Percentiles rank a stretch among this genome's conserved stretches.
Conservation (phyloP, 2,888 invertebrate genomes). For the Cephalotes varians region DNA sequence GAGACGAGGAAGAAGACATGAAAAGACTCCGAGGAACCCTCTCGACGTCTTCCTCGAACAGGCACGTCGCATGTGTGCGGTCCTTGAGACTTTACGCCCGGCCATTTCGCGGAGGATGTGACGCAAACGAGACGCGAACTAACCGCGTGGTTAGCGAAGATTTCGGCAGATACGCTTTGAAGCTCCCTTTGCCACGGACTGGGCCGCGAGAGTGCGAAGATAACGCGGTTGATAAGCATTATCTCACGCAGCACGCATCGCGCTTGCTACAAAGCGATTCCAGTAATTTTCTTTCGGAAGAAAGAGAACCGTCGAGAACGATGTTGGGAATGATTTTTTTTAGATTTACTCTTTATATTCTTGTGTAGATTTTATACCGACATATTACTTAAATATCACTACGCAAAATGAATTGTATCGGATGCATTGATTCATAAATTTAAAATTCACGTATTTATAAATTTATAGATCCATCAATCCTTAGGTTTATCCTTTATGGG, state of each 20-base stretch:
- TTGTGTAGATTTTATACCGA: neutral
- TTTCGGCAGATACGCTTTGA: constrained; percentile 39
- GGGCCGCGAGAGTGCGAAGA: constrained; percentile 15
- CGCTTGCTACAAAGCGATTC: neutral
- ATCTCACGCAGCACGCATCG: neutral
- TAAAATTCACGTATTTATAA: neutral
- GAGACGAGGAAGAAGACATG: constrained; percentile 33
- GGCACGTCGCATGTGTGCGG: constrained; percentile 9
- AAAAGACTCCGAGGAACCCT: constrained; percentile 46
- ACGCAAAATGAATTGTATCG: neutral
- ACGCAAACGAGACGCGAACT: constrained; percentile 39
- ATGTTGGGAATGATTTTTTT: neutral
- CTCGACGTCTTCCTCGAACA: constrained; percentile 59
- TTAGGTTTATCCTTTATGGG: constrained; percentile 22
- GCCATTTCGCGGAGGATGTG: constrained; percentile 51
- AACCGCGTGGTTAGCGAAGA: constrained; percentile 3
- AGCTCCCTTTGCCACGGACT: neutral
- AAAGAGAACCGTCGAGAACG: neutral
- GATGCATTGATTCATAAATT: neutral
- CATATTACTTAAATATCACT: neutral
- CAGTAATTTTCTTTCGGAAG: neutral
- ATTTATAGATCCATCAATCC: constrained; percentile 30
- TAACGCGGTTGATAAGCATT: constrained; percentile 20
- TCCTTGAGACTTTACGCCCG: constrained; percentile 42
- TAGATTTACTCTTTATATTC: neutral